Base-by-base conservation (phyloP, 1,140 invertebrate species). In the Frieseomelitta varia region DNA sequence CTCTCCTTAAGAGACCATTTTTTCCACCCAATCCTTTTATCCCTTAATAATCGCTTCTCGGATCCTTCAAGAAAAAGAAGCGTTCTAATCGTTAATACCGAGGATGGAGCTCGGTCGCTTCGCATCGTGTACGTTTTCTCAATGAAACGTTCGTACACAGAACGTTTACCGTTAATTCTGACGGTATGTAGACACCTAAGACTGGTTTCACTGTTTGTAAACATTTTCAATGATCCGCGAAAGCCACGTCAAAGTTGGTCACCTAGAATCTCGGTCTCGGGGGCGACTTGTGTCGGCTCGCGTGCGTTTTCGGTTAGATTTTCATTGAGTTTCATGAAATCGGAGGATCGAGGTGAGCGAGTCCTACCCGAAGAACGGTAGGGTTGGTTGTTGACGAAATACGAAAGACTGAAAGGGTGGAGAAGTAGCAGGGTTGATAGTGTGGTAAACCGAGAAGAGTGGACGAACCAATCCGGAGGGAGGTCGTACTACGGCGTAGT, bases 401-500 rank as follows among this genome's bases (percentile, higher is more conserved):
- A 87, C 69, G 56, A 86, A 84, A 85, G 51, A 63, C 72, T 69
- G 80, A 58, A 80, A 81, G 79, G 65, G 81, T 47, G 74, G 19
- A 63, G 34, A 47, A 86, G 91, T 87, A 83, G 88, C 65, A 84
- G 90, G 86, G 88, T 91, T 85, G 90, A 91, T 91, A 84, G 90
- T 81, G 86, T 87, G 91, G 89, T 87, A 87, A 87, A 77, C 81
- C 85, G 83, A 88, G 90, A 90, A 65, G 58, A 84, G 65, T 61
- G 71, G 74, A 71, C 77, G 51, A 78, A 86, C 87, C 85, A 89
- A 89, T 90, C 87, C 85, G 79, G 63, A 77, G 75, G 78, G 85
- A 79, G 84, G 82, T 87, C 87, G 89, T 92, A 91, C 88, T 91
- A 91, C 91, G 88, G 55, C 89, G 90, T 92, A 93, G 88, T 92